Conservation (phyloP, 2,888 invertebrate genomes). For the Notocelia uddmanniana region DNA sequence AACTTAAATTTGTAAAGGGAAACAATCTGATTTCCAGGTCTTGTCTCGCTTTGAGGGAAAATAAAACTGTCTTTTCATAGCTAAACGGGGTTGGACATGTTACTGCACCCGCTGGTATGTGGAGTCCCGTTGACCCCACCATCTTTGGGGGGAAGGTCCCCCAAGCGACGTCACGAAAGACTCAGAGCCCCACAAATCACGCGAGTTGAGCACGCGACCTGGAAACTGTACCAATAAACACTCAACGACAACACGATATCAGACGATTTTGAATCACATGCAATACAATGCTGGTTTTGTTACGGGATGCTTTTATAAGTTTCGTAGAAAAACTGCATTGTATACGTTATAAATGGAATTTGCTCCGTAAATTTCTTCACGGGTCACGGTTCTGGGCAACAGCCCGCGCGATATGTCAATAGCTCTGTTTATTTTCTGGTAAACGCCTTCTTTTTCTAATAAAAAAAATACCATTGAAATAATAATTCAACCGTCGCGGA, state of each 20-base stretch:
- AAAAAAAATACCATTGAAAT: conserved; percentile 75
- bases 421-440: conserved; percentile 77
- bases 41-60: conserved; percentile 67
- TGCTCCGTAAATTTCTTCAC: conserved; percentile 15
- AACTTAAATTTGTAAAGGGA: conserved; percentile 53
- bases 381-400: conserved; percentile 51
- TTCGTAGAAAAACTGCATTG: conserved; percentile 51
- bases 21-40: conserved; percentile 64
- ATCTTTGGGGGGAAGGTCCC: conserved; percentile 65
- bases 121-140: conserved; percentile 69
- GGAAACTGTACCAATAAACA: conserved; percentile 55
- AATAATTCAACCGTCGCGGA: conserved; percentile 71
- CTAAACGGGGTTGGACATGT: conserved; percentile 80
- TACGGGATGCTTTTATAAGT: fast-evolving
- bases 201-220: conserved; percentile 77
- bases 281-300: conserved; percentile 51
- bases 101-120: conserved; percentile 79
- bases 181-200: conserved; percentile 80
- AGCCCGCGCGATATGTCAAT: conserved; percentile 75
- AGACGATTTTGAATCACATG: conserved; percentile 53
- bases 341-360: conserved; percentile 32
- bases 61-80: conserved; percentile 81
- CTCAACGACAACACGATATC: neutral
- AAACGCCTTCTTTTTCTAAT: conserved; percentile 73
- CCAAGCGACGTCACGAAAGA: conserved; percentile 79